Conservation (phyloP, 64 coral and sea anemone species). For the Dendronephthya gigantea region DNA sequence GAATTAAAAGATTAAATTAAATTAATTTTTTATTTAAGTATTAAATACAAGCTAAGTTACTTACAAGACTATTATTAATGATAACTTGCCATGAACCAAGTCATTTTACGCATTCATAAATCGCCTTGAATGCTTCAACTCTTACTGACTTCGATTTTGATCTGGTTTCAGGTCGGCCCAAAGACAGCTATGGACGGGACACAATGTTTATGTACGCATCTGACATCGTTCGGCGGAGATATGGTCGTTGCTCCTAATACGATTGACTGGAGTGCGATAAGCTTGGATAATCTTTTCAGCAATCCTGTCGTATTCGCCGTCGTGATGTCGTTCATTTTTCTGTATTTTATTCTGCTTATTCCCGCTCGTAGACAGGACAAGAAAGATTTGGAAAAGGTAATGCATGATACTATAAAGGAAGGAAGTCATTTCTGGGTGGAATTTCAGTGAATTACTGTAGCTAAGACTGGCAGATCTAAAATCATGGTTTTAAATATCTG, state of each 20-base stretch:
- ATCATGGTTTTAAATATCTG: too few relatives aligned
- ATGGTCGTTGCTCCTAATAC: conserved; percentile 63
- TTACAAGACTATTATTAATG: too few relatives aligned
- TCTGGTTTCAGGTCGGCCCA: conserved; percentile 39
- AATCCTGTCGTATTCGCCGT: conserved; percentile 47
- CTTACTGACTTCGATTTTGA: too few relatives aligned
- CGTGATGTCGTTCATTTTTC: conserved; percentile 28
- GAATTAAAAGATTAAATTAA: too few relatives aligned
- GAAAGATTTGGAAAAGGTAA: conserved; percentile 38
- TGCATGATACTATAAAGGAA: not conserved
- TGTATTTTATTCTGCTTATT: conserved; percentile 53
- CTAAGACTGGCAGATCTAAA: too few relatives aligned
- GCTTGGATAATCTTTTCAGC: conserved; percentile 33
- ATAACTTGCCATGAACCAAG: too few relatives aligned
- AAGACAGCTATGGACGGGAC: conserved; percentile 45
- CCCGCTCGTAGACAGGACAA: conserved; percentile 52
- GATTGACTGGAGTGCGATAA: conserved; percentile 67
- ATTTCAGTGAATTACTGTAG: too few relatives aligned
- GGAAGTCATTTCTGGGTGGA: too few relatives aligned
- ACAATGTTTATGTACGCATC: conserved; percentile 54
- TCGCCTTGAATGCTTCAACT: too few relatives aligned
- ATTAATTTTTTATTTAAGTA: too few relatives aligned
- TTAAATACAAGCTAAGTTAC: too few relatives aligned
- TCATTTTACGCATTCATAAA: too few relatives aligned
- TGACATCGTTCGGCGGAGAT: conserved; percentile 56